Percentiles rank a stretch among this genome's conserved stretches.
phyloP scores from a whole-genome alignment of 2,797 vertebrate species.

The Hapalemur alaotrensis region DNA sequence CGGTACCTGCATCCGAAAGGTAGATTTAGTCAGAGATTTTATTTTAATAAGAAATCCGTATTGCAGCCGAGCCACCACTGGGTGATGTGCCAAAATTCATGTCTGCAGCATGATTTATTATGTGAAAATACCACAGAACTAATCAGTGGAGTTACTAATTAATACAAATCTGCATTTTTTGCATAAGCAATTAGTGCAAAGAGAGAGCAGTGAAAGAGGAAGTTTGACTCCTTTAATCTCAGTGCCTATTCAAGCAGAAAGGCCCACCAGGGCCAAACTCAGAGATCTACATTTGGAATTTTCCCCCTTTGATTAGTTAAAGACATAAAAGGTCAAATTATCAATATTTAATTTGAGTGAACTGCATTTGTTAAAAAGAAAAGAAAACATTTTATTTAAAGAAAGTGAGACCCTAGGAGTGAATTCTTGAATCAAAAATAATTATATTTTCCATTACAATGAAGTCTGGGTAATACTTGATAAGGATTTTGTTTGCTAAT shows the following conservation, averaged over 20 bases:
- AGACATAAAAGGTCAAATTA: constrained; percentile 90
- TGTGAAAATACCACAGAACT: constrained; percentile 91
- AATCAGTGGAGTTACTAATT: constrained; percentile 94
- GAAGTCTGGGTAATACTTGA: constrained; percentile 77
- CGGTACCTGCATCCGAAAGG: constrained; percentile 86
- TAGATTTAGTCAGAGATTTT: constrained; percentile 87
- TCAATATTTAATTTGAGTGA: constrained; percentile 91
- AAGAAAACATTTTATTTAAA: constrained; percentile 85
- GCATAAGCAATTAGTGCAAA: constrained; percentile 93
- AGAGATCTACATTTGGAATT: constrained; percentile 85
- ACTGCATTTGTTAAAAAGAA: constrained; percentile 85
- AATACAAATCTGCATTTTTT: constrained; percentile 95
- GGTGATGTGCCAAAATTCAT: constrained; percentile 89
- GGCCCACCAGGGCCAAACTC: constrained; percentile 87
- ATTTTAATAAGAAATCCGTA: constrained; percentile 88
- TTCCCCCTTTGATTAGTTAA: constrained; percentile 89
- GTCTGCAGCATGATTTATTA: constrained; percentile 92
- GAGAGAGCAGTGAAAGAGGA: constrained; percentile 88
- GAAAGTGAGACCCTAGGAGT: constrained; percentile 77
- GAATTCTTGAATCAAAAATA: constrained; percentile 83
- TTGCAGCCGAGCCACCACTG: constrained; percentile 87
- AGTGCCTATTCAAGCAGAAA: constrained; percentile 88
- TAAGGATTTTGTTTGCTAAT: constrained; percentile 81
- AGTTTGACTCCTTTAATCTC: constrained; percentile 91
- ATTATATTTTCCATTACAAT: constrained; percentile 80